These are phyloP conservation scores for Rousettus madagascariensis DNA, from an alignment of 2,797 vertebrate genomes.

Conservation along the genomic window DNA sequence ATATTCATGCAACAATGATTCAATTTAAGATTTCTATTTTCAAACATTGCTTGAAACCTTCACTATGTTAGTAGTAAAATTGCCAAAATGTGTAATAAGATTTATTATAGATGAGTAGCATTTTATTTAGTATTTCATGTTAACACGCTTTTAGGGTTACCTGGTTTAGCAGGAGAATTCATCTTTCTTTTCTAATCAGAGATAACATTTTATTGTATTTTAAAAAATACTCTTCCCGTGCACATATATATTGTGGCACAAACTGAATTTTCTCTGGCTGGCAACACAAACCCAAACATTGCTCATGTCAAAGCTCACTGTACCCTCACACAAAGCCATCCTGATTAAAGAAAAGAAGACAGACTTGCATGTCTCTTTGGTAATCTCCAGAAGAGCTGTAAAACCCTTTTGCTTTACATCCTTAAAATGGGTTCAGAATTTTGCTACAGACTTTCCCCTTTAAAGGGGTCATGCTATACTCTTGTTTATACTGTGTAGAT, in stretches of 20 bases:
- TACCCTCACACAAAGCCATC: not conserved
- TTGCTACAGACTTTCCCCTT: not conserved
- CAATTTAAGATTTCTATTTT: conserved; percentile 99
- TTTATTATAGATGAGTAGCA: conserved; percentile 92
- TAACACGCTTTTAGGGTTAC: conserved; percentile 91
- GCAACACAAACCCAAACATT: conserved; percentile 67
- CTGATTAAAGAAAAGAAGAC: not conserved
- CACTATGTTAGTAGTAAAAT: conserved; percentile 94
- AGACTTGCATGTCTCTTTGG: conserved; percentile 21
- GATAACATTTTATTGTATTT: conserved; percentile 86
- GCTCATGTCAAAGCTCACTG: conserved; percentile 39
- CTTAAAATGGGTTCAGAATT: conserved; percentile 64
- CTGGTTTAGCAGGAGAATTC: conserved; percentile 87
- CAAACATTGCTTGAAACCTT: conserved; percentile 97
- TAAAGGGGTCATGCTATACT: not conserved
- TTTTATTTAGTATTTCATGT: conserved; percentile 92
- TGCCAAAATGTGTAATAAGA: conserved; percentile 92
- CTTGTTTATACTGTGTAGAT: not conserved
- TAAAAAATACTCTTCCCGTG: conserved; percentile 78
- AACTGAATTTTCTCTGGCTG: conserved; percentile 71
- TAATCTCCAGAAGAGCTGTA: not conserved
- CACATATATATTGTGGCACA: conserved; percentile 73
- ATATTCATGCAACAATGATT: conserved; percentile 99
- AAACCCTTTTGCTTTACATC: conserved; percentile 18
- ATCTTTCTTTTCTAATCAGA: conserved; percentile 90